phyloP scores from a whole-genome alignment of 2,113 vertebrate genomes.

The Carollia perspicillata region DNA sequence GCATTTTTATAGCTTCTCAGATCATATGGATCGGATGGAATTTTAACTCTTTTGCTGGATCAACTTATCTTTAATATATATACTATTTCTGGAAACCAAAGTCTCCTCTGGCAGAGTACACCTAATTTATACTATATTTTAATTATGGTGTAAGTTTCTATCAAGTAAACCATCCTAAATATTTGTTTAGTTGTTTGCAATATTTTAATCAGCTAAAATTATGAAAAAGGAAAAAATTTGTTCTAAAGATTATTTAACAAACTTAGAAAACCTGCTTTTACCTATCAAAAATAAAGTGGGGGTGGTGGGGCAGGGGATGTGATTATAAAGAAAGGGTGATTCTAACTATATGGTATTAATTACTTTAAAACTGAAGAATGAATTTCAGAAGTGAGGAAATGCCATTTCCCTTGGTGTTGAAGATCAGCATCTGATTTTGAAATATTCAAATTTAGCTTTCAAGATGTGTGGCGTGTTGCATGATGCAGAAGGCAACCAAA shows the following conservation, averaged over 20 bases:
- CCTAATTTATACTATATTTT: conserved; percentile 69
- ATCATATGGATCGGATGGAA: conserved; percentile 59
- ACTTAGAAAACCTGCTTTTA: conserved; percentile 60
- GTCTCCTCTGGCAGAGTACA: conserved; percentile 72
- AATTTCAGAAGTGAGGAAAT: conserved; percentile 54
- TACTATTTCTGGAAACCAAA: conserved; percentile 82
- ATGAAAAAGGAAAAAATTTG: conserved; percentile 59
- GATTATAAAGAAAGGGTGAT: neutral
- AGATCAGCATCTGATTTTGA: conserved; percentile 54
- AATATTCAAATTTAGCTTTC: conserved; percentile 25
- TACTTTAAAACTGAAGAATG: conserved; percentile 67
- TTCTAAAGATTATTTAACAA: conserved; percentile 38
- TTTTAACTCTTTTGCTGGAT: conserved; percentile 74
- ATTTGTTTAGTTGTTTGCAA: conserved; percentile 76
- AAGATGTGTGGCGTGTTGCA: neutral
- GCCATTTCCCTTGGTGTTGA: neutral
- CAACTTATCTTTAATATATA: conserved; percentile 66
- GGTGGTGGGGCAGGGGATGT: neutral
- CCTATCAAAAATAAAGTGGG: conserved; percentile 51
- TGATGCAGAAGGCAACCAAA: neutral
- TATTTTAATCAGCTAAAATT: conserved; percentile 69
- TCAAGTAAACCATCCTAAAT: conserved; percentile 77
- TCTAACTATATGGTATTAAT: conserved; percentile 50
- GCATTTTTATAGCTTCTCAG: conserved; percentile 75
- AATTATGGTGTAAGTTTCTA: conserved; percentile 69